Conservation (phyloP, 2,113 vertebrate genomes). For the Plestiodon gilberti region DNA sequence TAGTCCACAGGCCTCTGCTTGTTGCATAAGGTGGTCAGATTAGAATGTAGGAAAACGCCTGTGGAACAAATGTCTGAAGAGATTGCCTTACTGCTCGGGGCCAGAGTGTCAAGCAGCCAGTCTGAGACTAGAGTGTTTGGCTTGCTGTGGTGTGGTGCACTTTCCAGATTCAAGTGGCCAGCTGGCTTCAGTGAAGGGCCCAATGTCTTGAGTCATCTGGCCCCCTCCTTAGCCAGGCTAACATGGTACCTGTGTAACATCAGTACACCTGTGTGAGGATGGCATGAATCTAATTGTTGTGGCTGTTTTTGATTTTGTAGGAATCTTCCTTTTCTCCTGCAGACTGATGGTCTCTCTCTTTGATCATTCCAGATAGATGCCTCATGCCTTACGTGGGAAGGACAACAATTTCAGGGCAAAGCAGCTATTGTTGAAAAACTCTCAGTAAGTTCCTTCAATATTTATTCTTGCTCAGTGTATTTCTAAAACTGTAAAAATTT, state of each 20-base stretch:
- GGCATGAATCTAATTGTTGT: neutral
- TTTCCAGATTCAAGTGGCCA: neutral
- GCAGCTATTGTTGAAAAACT: constrained; percentile 96
- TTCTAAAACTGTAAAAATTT: neutral
- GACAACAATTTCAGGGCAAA: constrained; percentile 97
- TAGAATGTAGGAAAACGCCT: neutral
- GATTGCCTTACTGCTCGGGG: neutral
- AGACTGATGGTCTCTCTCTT: neutral
- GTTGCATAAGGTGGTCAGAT: neutral
- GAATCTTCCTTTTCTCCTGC: neutral
- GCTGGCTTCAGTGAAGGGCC: neutral
- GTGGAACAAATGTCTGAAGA: neutral
- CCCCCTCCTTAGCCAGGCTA: neutral
- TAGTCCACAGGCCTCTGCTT: neutral
- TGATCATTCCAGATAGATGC: constrained; percentile 85
- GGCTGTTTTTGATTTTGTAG: neutral
- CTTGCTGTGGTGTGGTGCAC: neutral
- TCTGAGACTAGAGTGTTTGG: neutral
- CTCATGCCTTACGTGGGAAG: constrained; percentile 99
- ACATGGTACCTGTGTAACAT: neutral
- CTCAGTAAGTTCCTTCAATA: constrained; percentile 81
- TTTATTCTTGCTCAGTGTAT: neutral
- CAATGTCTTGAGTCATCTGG: too few relatives aligned
- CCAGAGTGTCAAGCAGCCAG: neutral
- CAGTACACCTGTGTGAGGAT: neutral